phyloP scores from a whole-genome alignment of 1,140 invertebrate genomes.

The Zaprionus lachaisei region DNA sequence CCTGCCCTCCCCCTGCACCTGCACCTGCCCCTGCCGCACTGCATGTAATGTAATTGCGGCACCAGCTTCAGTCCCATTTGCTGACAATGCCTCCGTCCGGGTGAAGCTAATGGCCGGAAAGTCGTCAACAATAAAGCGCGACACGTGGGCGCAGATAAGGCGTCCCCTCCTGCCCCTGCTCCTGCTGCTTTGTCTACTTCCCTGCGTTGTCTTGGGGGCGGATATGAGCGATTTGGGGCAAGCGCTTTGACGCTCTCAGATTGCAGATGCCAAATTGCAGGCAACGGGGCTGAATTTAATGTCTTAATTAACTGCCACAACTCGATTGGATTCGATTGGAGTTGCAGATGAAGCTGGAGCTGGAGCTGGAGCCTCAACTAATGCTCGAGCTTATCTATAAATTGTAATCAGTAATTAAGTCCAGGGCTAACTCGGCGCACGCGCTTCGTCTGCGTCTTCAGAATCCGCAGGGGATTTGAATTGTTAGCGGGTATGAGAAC shows the following conservation, averaged over 20 bases:
- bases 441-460: conserved; percentile 46
- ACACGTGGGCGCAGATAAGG: conserved; percentile 79
- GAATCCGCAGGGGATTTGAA: conserved; percentile 26
- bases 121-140: conserved; percentile 57
- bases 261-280: conserved; percentile 47
- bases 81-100: conserved; percentile 33
- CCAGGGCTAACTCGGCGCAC: conserved; percentile 52
- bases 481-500: conserved; percentile 12
- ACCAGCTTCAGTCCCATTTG: conserved; percentile 48
- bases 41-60: conserved; percentile 60
- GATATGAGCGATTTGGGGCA: conserved; percentile 74
- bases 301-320: conserved; percentile 80
- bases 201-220: conserved; percentile 44
- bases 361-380: background rate
- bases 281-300: conserved; percentile 70
- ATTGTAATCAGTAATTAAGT: conserved; percentile 84
- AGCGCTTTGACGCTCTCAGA: conserved; percentile 46
- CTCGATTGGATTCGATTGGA: conserved; percentile 15
- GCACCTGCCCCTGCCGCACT: background rate
- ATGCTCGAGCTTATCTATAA: conserved; percentile 65
- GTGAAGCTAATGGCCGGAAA: conserved; percentile 72
- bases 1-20: background rate
- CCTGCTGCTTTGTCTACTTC: too few relatives aligned
- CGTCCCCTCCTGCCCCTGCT: background rate
- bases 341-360: background rate